A percentile compares a stretch with the other conserved stretches of the same genome.
phyloP scores from a whole-genome alignment of 2,113 vertebrate species.

The Potamarius usumacintae region DNA sequence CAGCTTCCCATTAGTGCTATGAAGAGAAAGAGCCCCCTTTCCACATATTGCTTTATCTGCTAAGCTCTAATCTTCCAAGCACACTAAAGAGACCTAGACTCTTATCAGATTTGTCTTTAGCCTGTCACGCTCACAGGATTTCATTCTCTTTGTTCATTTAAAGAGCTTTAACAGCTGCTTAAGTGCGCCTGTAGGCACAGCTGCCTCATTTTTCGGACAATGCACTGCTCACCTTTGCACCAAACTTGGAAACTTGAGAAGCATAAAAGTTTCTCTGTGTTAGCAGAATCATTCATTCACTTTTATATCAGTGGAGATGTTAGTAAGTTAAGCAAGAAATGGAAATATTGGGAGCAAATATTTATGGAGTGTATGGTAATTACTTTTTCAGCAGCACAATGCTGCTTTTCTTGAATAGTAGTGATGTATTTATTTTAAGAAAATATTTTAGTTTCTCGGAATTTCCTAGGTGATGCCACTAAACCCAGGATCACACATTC shows the following conservation, averaged over 20 bases:
- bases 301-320: neutral
- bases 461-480: neutral
- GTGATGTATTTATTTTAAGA: neutral
- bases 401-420: neutral
- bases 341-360: neutral
- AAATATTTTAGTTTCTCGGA: neutral
- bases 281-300: too few species aligned
- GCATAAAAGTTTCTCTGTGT: neutral
- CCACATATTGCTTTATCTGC: slow-evolving; percentile 22
- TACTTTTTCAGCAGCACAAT: neutral
- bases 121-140: slow-evolving; percentile 41
- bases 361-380: neutral
- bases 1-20: slow-evolving; percentile 16
- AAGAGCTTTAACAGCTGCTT: slow-evolving; percentile 60
- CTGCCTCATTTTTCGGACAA: slow-evolving; percentile 35
- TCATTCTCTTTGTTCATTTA: slow-evolving; percentile 56
- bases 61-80: slow-evolving; percentile 26
- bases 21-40: neutral
- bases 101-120: slow-evolving; percentile 65
- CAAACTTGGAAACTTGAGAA: neutral
- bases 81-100: slow-evolving; percentile 43
- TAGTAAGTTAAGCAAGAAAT: neutral
- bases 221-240: slow-evolving; percentile 44
- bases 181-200: slow-evolving; percentile 43
- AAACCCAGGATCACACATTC: slow-evolving; percentile 36